phyloP scores from a whole-genome alignment of 2,888 invertebrate species.

The Trilocha varians region DNA sequence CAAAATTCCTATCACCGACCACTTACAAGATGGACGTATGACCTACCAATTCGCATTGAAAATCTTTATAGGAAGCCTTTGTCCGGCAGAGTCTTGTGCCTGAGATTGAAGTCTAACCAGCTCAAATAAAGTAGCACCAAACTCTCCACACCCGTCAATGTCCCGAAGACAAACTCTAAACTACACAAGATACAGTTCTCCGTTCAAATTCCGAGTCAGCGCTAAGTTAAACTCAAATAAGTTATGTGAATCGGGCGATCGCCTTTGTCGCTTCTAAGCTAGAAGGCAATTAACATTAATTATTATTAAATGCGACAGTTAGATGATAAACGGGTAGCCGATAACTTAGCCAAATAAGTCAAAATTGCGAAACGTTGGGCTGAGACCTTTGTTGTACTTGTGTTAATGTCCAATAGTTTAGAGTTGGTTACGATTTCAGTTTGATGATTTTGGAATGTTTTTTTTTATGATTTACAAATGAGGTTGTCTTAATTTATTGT shows the following conservation, averaged over 20 bases:
- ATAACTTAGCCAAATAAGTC: constrained; percentile 70
- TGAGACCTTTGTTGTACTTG: neutral
- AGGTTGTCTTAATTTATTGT: too few species aligned
- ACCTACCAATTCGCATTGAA: too few species aligned
- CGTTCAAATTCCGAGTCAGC: constrained; percentile 64
- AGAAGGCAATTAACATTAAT: constrained; percentile 72
- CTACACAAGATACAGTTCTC: constrained; percentile 67
- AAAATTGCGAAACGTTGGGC: constrained; percentile 28
- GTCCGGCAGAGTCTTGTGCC: too few species aligned
- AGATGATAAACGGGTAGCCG: constrained; percentile 64
- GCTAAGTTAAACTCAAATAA: constrained; percentile 69
- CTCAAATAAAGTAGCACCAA: too few species aligned
- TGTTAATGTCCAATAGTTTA: too few species aligned
- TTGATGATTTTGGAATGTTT: too few species aligned
- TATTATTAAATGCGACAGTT: constrained; percentile 71
- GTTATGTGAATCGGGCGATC: constrained; percentile 69
- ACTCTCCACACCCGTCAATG: constrained; percentile 7
- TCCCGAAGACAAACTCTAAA: constrained; percentile 35
- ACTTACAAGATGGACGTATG: too few species aligned
- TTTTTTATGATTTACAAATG: too few species aligned
- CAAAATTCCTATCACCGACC: too few species aligned
- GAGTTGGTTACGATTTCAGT: too few species aligned
- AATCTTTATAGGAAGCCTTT: too few species aligned
- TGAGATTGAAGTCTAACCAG: too few species aligned
- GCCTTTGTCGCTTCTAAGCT: constrained; percentile 67